These are phyloP conservation scores for Oscheius sp. DNA, from an alignment of 1,140 invertebrate genomes.

Conservation along the genomic window DNA sequence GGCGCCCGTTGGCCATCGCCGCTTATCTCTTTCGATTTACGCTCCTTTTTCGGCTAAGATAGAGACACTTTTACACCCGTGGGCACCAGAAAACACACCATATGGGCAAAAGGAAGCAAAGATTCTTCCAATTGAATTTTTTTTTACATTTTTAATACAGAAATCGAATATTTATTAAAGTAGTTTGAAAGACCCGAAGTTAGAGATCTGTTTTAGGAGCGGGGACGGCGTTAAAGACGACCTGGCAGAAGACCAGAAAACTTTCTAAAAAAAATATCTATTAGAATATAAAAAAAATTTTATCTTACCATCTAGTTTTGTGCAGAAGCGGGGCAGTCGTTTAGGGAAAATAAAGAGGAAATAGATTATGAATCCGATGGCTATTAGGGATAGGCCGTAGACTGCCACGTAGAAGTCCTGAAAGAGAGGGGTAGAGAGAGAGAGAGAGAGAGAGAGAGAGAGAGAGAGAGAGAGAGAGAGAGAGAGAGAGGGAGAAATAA, in stretches of 20 bases:
- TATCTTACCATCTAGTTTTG: constrained; percentile 30
- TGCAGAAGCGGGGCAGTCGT: constrained; percentile 14
- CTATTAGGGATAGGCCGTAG: constrained; percentile 31
- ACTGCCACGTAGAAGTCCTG: constrained; percentile 43
- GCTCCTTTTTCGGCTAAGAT: too few relatives aligned
- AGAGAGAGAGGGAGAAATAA: background rate
- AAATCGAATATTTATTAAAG: too few relatives aligned
- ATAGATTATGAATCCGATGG: constrained; percentile 29
- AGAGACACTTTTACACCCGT: too few relatives aligned
- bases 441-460: background rate
- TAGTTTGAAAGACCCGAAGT: too few relatives aligned
- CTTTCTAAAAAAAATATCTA: constrained; percentile 1
- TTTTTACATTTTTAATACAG: too few relatives aligned
- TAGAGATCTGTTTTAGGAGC: background rate
- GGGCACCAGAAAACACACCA: too few relatives aligned
- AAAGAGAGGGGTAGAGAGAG: background rate
- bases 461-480: background rate
- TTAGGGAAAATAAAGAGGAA: constrained; percentile 38
- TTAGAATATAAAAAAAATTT: background rate
- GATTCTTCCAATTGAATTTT: too few relatives aligned
- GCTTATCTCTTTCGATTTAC: too few relatives aligned
- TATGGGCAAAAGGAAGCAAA: too few relatives aligned
- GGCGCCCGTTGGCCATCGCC: background rate
- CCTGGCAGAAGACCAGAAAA: constrained; percentile 12
- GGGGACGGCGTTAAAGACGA: constrained; percentile 19